A percentile compares a stretch with the other conserved stretches of the same genome.
These are phyloP conservation scores for Lucinisca nassula DNA, from an alignment of 2,888 invertebrate genomes.

Conservation along the genomic window DNA sequence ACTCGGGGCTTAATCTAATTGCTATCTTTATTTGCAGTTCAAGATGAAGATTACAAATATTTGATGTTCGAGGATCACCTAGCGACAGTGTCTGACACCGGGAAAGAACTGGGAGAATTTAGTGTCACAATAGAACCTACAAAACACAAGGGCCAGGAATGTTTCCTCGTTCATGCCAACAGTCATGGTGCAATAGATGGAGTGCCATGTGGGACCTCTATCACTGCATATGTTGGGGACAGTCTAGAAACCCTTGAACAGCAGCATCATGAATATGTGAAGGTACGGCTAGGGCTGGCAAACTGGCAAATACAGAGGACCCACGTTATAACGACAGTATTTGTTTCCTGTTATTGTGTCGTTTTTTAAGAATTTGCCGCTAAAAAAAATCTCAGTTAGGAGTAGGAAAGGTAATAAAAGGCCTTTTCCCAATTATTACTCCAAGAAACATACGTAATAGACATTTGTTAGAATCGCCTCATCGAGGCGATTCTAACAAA, in stretches of 20 bases:
- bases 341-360: too few relatives aligned
- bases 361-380: too few relatives aligned
- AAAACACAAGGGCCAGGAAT: conserved; percentile 82
- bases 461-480: too few relatives aligned
- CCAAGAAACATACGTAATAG: too few relatives aligned
- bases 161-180: conserved; percentile 87
- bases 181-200: conserved; percentile 88
- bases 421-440: too few relatives aligned
- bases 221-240: conserved; percentile 86
- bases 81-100: conserved; percentile 86
- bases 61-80: conserved; percentile 86
- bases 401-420: too few relatives aligned
- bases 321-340: too few relatives aligned
- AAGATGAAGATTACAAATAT: conserved; percentile 85
- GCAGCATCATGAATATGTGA: conserved; percentile 88
- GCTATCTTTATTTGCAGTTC: too few relatives aligned
- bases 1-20: too few relatives aligned
- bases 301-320: too few relatives aligned
- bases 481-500: too few relatives aligned
- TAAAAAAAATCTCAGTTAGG: too few relatives aligned
- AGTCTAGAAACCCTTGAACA: conserved; percentile 87
- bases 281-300: conserved; percentile 83
- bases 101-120: conserved; percentile 87
- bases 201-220: conserved; percentile 88
- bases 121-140: conserved; percentile 83